Evolutionary conservation across 1,140 invertebrate species (phyloP).

Genomic region (Heliconius himera): DNA sequence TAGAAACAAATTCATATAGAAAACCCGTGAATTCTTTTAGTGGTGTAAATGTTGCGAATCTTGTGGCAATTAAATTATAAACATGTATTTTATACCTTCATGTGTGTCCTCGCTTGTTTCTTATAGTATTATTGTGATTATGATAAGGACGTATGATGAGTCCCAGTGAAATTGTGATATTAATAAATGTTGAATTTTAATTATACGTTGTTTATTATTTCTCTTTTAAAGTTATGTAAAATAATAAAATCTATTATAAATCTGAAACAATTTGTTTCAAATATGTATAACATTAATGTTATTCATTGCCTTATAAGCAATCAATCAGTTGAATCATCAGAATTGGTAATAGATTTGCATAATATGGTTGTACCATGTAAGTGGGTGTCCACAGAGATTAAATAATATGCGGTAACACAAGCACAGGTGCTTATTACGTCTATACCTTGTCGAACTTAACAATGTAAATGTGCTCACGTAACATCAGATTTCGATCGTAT

Average conservation of each 20-base stretch:
- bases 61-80: conserved; percentile 47
- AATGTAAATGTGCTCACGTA: conserved; percentile 36
- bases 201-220: conserved; percentile 22
- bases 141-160: conserved; percentile 55
- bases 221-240: not conserved
- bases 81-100: conserved; percentile 36
- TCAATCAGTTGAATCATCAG: conserved; percentile 18
- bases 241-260: not conserved
- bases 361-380: conserved; percentile 33
- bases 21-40: conserved; percentile 55
- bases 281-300: not conserved
- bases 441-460: conserved; percentile 32
- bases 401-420: conserved; percentile 36
- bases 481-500: conserved; percentile 19
- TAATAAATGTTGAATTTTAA: conserved; percentile 72
- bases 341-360: conserved; percentile 33
- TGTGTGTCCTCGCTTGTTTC: conserved; percentile 55
- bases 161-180: conserved; percentile 80
- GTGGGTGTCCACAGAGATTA: conserved; percentile 34
- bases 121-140: conserved; percentile 51
- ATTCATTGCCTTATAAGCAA: not conserved
- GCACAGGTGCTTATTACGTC: conserved; percentile 28
- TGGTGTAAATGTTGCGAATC: conserved; percentile 40
- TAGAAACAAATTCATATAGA: conserved; percentile 52
- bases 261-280: not conserved